phyloP scores from a whole-genome alignment of 2,888 invertebrate species.

The Tridacna crocea region DNA sequence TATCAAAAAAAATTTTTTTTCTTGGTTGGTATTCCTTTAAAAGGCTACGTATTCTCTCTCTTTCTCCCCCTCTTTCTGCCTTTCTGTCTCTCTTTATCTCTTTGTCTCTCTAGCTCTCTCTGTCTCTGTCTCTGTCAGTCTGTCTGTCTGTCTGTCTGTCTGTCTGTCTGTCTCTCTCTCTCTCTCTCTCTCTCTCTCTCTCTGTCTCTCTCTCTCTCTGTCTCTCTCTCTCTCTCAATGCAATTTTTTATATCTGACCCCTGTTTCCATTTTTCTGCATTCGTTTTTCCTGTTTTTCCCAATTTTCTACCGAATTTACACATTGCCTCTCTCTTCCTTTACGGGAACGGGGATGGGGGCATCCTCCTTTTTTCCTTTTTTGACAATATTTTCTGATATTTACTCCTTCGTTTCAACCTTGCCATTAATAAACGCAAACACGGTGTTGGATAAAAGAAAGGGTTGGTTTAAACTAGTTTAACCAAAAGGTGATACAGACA shows the following conservation, averaged over 20 bases:
- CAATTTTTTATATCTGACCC: not conserved
- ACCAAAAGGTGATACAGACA: too few relatives aligned
- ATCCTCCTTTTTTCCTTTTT: too few relatives aligned
- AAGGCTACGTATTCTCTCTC: not conserved
- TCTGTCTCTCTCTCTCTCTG: constrained; percentile 2
- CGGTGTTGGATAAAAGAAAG: too few relatives aligned
- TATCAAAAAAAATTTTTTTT: too few relatives aligned
- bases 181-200: constrained; percentile 9
- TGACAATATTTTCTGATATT: too few relatives aligned
- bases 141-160: not conserved
- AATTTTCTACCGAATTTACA: not conserved
- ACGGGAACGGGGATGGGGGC: too few relatives aligned
- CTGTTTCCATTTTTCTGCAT: too few relatives aligned
- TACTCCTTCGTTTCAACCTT: too few relatives aligned
- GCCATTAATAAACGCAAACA: too few relatives aligned
- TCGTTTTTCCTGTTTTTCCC: not conserved
- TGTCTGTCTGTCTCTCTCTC: constrained; percentile 2
- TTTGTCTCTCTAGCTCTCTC: not conserved
- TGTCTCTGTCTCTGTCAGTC: too few relatives aligned
- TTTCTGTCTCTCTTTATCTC: not conserved
- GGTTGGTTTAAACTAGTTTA: too few relatives aligned
- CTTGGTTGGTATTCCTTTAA: too few relatives aligned
- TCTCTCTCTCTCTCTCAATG: not conserved
- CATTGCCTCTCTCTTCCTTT: constrained; percentile 21
- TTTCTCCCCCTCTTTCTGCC: not conserved